A percentile compares a stretch with the other conserved stretches of the same genome.
Conservation (phyloP, 2,113 vertebrate genomes). For the Piprites chloris region DNA sequence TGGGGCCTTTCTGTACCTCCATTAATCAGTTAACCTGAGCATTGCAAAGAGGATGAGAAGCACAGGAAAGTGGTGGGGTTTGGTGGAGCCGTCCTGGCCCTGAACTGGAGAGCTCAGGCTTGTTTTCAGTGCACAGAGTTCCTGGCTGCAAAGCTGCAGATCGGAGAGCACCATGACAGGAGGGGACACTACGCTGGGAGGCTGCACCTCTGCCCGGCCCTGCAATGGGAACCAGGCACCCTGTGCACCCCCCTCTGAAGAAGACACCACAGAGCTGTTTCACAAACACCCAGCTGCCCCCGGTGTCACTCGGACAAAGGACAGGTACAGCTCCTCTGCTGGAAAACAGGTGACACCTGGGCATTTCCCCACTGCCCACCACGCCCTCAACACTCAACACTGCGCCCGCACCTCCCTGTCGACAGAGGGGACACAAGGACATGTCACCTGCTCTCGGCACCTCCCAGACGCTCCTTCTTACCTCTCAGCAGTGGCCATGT, state of each 20-base stretch:
- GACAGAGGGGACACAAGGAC: not conserved
- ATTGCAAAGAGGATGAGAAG: not conserved
- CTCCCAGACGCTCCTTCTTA: not conserved
- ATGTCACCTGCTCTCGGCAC: fast-evolving
- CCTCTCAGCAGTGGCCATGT: not conserved
- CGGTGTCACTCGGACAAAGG: fast-evolving
- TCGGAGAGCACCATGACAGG: fast-evolving
- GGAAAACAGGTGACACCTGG: fast-evolving
- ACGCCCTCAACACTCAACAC: fast-evolving
- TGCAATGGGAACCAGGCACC: fast-evolving
- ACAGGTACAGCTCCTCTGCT: not conserved
- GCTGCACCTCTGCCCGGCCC: not conserved
- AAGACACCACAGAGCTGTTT: not conserved
- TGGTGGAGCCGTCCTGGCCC: not conserved
- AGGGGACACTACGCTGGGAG: fast-evolving
- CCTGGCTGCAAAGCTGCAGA: not conserved
- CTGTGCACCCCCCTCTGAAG: not conserved
- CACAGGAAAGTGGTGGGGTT: not conserved
- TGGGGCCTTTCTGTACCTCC: not conserved
- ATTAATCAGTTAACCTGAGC: not conserved
- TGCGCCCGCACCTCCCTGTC: fast-evolving
- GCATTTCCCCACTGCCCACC: not conserved
- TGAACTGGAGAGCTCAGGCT: not conserved
- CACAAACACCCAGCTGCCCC: fast-evolving
- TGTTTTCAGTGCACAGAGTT: not conserved